These are phyloP conservation scores for Acrobasis repandana DNA, from an alignment of 2,888 invertebrate species.

Conservation along the genomic window DNA sequence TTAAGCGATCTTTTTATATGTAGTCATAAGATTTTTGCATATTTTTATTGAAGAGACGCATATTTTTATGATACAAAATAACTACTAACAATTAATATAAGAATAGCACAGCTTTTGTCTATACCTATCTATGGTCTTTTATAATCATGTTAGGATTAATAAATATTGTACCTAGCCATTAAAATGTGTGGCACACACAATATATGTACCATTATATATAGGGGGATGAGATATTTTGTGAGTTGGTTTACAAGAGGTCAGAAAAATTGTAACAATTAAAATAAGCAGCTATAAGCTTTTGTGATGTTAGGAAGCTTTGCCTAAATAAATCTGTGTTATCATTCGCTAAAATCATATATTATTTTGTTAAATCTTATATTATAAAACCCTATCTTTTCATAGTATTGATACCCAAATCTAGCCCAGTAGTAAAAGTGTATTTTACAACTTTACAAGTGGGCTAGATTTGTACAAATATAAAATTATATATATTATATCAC, in stretches of 20 bases:
- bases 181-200: constrained; percentile 24
- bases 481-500: no score
- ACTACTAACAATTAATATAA: background rate
- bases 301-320: constrained; percentile 54
- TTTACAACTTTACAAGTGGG: no score
- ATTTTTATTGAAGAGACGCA: background rate
- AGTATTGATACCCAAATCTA: background rate
- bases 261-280: constrained; percentile 30
- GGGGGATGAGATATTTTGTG: constrained; percentile 61
- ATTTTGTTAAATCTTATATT: constrained; percentile 32
- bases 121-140: background rate
- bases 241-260: constrained; percentile 55
- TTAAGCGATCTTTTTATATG: background rate
- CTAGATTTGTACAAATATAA: no score
- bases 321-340: constrained; percentile 54
- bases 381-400: constrained; percentile 9
- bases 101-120: no score
- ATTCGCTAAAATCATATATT: constrained; percentile 45
- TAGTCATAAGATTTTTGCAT: background rate
- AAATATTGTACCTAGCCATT: background rate
- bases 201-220: background rate
- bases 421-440: no score
- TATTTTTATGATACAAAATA: background rate
- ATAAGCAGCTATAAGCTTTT: constrained; percentile 53
- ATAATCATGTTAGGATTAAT: background rate